Conservation (phyloP, 2,797 vertebrate species). For the Lepus oiostolus region DNA sequence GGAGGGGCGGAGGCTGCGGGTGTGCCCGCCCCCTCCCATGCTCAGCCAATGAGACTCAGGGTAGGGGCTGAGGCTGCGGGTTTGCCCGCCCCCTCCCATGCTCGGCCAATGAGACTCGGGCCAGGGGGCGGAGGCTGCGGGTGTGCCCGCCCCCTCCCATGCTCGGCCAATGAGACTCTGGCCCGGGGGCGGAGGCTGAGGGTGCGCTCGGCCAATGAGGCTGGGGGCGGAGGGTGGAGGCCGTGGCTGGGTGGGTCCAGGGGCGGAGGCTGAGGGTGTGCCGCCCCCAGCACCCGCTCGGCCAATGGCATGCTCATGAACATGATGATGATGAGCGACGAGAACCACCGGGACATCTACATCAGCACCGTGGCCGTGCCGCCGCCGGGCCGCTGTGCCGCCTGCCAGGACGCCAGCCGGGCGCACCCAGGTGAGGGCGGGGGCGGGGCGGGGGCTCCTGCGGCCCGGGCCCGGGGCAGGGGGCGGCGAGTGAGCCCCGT, state of each 20-base stretch:
- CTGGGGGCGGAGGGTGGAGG: background rate
- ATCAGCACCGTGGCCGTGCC: slow-evolving; percentile 95
- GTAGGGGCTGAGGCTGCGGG: background rate
- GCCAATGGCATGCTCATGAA: slow-evolving; percentile 94
- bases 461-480: accelerated
- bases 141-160: slow-evolving; percentile 86
- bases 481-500: background rate
- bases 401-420: slow-evolving; percentile 90
- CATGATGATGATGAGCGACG: slow-evolving; percentile 97
- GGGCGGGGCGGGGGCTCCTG: accelerated
- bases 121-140: background rate
- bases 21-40: too few relatives aligned
- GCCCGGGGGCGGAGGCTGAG: background rate
- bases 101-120: background rate
- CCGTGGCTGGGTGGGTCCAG: background rate
- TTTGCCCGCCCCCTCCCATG: too few relatives aligned
- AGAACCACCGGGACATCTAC: slow-evolving; percentile 97
- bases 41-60: background rate
- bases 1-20: background rate
- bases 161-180: slow-evolving; percentile 90
- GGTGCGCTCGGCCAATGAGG: too few relatives aligned
- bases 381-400: slow-evolving; percentile 89
- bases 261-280: background rate
- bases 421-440: slow-evolving; percentile 90
- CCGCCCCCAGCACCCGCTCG: slow-evolving; percentile 91